Conservation (phyloP, 2,888 invertebrate genomes). For the Brachycybe producta region DNA sequence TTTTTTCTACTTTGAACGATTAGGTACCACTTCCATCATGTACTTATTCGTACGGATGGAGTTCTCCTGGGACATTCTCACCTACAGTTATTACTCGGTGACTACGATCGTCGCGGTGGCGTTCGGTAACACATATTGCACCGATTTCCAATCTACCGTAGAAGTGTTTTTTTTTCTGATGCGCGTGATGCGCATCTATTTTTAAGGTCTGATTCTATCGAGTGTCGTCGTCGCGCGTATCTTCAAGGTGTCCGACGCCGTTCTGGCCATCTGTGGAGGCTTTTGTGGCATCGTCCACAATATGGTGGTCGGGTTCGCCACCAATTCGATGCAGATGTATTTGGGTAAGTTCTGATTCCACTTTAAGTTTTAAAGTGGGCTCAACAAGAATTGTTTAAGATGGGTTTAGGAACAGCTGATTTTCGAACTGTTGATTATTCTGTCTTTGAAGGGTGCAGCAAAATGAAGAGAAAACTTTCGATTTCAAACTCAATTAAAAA, state of each 20-base stretch:
- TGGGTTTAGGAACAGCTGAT: no score
- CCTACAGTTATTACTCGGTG: slow-evolving; percentile 8
- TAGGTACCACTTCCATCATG: slow-evolving; percentile 2
- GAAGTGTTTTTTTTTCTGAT: no score
- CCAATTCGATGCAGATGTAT: neutral
- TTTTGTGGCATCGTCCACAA: neutral
- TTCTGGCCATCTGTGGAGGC: slow-evolving; percentile 4
- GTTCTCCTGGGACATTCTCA: slow-evolving; percentile 10
- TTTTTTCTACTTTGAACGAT: no score
- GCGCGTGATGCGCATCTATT: no score
- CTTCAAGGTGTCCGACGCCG: neutral
- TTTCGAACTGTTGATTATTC: no score
- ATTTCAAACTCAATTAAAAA: neutral
- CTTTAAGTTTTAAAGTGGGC: neutral
- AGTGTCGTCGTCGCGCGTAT: neutral
- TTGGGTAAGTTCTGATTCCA: neutral
- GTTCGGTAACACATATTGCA: neutral
- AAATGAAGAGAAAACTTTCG: no score
- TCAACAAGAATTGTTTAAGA: no score
- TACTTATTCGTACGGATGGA: slow-evolving; percentile 3
- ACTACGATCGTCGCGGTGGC: no score
- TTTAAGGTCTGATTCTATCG: neutral
- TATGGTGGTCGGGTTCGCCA: neutral
- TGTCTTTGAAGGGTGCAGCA: no score
- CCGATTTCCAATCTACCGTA: no score